Base-by-base conservation (phyloP, 2,797 vertebrate genomes). In the Channa striata region DNA sequence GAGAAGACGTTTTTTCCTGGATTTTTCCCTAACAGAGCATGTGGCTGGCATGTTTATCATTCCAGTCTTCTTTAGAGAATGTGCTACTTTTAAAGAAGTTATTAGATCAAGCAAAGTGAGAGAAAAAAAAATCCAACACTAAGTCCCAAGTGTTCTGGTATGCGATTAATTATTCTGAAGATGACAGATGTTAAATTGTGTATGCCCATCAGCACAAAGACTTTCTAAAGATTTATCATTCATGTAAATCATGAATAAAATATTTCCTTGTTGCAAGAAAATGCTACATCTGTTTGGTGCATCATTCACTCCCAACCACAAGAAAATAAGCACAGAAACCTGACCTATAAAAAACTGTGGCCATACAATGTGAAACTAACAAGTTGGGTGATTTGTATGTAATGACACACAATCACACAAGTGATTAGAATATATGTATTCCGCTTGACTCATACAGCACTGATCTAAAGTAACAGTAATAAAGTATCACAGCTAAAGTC, bases 181-280 rank as follows among this genome's bases (percentile, higher is more conserved):
- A 91, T 93, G 93, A 94, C 93, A 94, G 92, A 93, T 94, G 93
- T 91, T 93, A 92, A 94, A 94, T 93, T 93, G 93, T 93, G 93
- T 92, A 93, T 94, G 93, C 93, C 93, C 93, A 94, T 93, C 93
- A 94, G 93, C 92, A 57, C 80, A 82, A 91, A 92, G 90, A 93
- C 89, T 93, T 94, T 94, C 92, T 91, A 84, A 91, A 94, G 93
- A 93, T 93, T 93, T 93, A 94, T 93, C 91, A 93, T 93, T 93
- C 85, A 93, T 94, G 92, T 93, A 93, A 92, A 94, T 93, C 92
- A 94, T 94, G 92, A 95, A 94, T 95, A 93, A 94, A 93, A 94
- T 93, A 94, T 93, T 91, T 93, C 85, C 89, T 91, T 93, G 92
- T 92, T 90, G 87, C 83, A 89, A 93, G 85, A 93, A 94, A 93